phyloP scores from a whole-genome alignment of 1,140 invertebrate genomes.

The Megathymus violae region DNA sequence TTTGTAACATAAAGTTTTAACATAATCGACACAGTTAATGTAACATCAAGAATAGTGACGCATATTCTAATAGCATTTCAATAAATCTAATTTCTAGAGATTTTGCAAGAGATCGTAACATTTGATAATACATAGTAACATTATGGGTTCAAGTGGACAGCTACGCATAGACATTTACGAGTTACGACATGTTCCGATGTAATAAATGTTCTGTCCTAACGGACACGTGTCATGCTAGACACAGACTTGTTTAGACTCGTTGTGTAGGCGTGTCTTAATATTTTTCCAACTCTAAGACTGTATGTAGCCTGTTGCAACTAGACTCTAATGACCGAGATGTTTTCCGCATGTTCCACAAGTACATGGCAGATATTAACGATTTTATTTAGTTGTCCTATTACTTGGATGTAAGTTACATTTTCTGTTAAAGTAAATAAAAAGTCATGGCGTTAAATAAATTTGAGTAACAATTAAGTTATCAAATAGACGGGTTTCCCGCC shows the following conservation, averaged over 20 bases:
- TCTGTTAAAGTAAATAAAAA: too few relatives aligned
- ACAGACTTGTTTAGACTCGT: too few relatives aligned
- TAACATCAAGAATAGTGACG: too few relatives aligned
- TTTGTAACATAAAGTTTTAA: too few relatives aligned
- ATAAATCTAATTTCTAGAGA: background rate
- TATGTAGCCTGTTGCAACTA: slow-evolving; percentile 10
- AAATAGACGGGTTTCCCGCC: too few relatives aligned
- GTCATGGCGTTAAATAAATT: too few relatives aligned
- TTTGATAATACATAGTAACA: slow-evolving; percentile 20
- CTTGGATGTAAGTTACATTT: background rate
- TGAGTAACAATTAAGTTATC: too few relatives aligned
- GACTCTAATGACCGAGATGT: slow-evolving; percentile 4
- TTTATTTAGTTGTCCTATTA: background rate
- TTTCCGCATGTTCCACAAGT: slow-evolving; percentile 14
- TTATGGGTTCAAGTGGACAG: slow-evolving; percentile 5
- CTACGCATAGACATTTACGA: background rate
- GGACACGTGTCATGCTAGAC: slow-evolving; percentile 21
- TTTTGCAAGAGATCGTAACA: slow-evolving; percentile 11
- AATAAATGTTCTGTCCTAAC: slow-evolving; percentile 10
- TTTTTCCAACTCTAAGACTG: slow-evolving; percentile 2
- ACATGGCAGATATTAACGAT: slow-evolving; percentile 2
- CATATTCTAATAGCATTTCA: background rate
- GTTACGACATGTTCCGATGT: slow-evolving; percentile 4
- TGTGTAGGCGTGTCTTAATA: slow-evolving; percentile 4
- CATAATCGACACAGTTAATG: too few relatives aligned